Base-by-base conservation (phyloP, 2,113 vertebrate species). In the Saccopteryx leptura region DNA sequence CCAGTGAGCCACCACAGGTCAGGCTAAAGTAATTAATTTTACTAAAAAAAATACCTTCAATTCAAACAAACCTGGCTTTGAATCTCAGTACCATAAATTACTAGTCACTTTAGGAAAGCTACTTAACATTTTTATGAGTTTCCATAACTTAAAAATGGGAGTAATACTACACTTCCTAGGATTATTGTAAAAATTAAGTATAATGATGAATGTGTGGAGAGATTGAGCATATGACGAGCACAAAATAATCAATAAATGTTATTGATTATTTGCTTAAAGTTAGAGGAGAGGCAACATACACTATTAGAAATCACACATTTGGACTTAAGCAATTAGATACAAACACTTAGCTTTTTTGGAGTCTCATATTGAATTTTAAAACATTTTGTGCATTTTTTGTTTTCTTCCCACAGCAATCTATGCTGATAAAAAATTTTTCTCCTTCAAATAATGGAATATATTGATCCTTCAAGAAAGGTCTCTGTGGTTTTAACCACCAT, bases 131-230 rank as follows among this genome's bases (percentile, higher is more conserved):
- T 63, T 17, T 71, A 56, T 76, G 48, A 74, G 6, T 75, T 76
- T 69, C 48, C 28, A 39, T 46, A 39, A 0, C 28, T 95, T 33
- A 23, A 87, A 93, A 90, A 65, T n/a, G 4, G 0, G 1, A 63
- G 39, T 72, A 79, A 79, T 26, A n/a, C 56, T 89, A 66, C 2
- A 72, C 11, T 10, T 88, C 3, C 48, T n/a, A 74, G 10, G 31
- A 72, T 68, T 85, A 15, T 48, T 68, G 5, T 90, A 21, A 75
- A n/a, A 80, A 66, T 60, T 74, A 94, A 80, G 85, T 83, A 79
- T 83, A 91, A 84, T 72, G 83, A 72, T 65, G 9, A 28, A 23
- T 66, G 10, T 71, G 12, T 24, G 19, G 4, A 91, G 13, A 4
- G 5, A 39, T 74, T 56, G 61, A 61, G 10, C 19, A 9, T 21